Evolutionary conservation across 1,140 invertebrate species (phyloP), one percentile per base, ranked within the genome.

Genomic region (Apis cerana): DNA sequence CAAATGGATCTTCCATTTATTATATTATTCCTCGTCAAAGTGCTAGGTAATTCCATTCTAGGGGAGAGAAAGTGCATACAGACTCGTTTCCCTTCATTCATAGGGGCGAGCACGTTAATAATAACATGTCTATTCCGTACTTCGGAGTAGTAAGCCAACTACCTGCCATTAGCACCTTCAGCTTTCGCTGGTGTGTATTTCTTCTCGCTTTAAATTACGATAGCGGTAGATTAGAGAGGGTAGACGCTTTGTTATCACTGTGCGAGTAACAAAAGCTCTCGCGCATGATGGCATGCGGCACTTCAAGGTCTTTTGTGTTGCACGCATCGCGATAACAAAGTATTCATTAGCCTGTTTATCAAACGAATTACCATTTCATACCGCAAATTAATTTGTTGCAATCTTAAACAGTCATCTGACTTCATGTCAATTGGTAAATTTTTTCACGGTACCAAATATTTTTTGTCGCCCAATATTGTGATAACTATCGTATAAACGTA

Each of bases 121-220:
- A 23, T 19, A 50, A 67, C 62, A 11, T 23, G n/a, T n/a, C 48
- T 17, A 10, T n/a, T 50, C 12, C n/a, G n/a, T 48, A 27, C n/a
- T 12, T 19, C 17, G 67, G 19, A 50, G n/a, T 15, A 61, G 17
- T 21, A 48, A 27, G 10, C 23, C 69, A 27, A 54, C 43, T 82
- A 76, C 80, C 74, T 82, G 80, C 65, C 50, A 54, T 82, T 77
- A 54, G 54, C 74, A 75, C 75, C 23, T 62, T 67, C 27, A 75
- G 58, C 67, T 81, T 54, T 54, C 70, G 5, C 54, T 58, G 33
- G 62, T 59, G 70, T 62, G 79, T 71, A 80, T 88, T 88, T 80
- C 83, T 85, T n/a, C 76, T 75, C 69, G 83, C 71, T 65, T 84
- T 80, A 77, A 59, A 74, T 86, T 68, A 70, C 80, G 75, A 88